Evolutionary conservation across 2,888 invertebrate genomes (phyloP).

Genomic region (Chrysodeixis includens): DNA sequence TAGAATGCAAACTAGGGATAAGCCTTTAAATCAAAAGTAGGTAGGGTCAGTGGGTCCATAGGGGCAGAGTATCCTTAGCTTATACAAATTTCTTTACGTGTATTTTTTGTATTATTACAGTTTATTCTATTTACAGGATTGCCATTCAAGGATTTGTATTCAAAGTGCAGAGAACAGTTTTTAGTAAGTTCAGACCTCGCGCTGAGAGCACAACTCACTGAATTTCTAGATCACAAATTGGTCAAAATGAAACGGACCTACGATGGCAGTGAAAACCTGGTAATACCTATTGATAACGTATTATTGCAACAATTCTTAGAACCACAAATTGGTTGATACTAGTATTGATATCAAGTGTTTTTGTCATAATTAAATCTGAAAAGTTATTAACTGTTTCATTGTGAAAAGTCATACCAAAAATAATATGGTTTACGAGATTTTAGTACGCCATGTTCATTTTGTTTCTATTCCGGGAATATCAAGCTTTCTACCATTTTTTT

Average conservation of each 20-base stretch:
- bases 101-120: too few relatives aligned
- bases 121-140: constrained; percentile 91
- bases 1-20: too few relatives aligned
- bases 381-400: constrained; percentile 24
- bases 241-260: constrained; percentile 93
- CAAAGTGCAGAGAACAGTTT: constrained; percentile 95
- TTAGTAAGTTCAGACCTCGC: constrained; percentile 97
- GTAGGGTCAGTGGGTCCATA: too few relatives aligned
- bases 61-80: too few relatives aligned
- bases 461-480: not conserved
- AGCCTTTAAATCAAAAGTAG: too few relatives aligned
- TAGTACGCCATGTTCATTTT: not conserved
- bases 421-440: too few relatives aligned
- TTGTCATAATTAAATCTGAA: constrained; percentile 24
- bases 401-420: too few relatives aligned
- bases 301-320: constrained; percentile 94
- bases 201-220: constrained; percentile 96
- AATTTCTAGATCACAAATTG: constrained; percentile 98
- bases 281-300: constrained; percentile 93
- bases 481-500: too few relatives aligned
- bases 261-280: constrained; percentile 95
- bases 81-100: too few relatives aligned
- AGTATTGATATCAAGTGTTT: constrained; percentile 7
- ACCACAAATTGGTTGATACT: constrained; percentile 81
- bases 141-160: constrained; percentile 96